Evolutionary conservation across 2,797 vertebrate species (phyloP), one percentile per base, ranked within the genome.

Genomic region (Vultur gryphus): DNA sequence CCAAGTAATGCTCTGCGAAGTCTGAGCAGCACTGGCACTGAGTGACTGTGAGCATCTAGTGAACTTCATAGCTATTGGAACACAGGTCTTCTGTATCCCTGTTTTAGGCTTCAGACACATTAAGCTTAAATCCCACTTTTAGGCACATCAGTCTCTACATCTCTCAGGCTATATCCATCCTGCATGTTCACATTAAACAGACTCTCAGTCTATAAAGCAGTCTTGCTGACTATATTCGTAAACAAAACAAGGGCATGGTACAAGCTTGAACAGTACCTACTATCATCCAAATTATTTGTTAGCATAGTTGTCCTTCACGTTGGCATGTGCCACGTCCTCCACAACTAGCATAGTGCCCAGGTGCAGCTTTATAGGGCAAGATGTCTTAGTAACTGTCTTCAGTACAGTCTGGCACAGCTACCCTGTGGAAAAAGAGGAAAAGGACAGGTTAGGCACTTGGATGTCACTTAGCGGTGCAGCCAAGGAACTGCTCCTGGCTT

Each of bases 1-100:
- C 73, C 15, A 21, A 2, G 35, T 19, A 13, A 41, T 39, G 51
- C 43, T 59, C 43, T 62, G 48, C 0, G 0, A 48, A 43, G 46
- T 13, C 67, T n/a, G 16, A 69, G 73, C 57, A 83, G 54, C 12
- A 6, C 70, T 48, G 19, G 26, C 59, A 48, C 46, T 7, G 17
- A 10, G 18, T 8, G n/a, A 41, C 23, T 51, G 24, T 9, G 18
- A 81, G 31, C 26, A 64, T 10, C 49, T 43, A 33, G 24, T 2
- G 1, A 84, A 44, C 49, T 39, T 18, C 31, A 43, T 48, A 48
- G 43, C 69, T 66, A 13, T 9, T 20, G 15, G 24, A 70, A 44
- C 46, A 44, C 18, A 25, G 29, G 15, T 55, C 23, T 87, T 52
- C 58, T n/a, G 9, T 46, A 52, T 23, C 17, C 18, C 55, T 10